Base-by-base conservation (phyloP, 2,113 vertebrate genomes). In the Platichthys flesus region DNA sequence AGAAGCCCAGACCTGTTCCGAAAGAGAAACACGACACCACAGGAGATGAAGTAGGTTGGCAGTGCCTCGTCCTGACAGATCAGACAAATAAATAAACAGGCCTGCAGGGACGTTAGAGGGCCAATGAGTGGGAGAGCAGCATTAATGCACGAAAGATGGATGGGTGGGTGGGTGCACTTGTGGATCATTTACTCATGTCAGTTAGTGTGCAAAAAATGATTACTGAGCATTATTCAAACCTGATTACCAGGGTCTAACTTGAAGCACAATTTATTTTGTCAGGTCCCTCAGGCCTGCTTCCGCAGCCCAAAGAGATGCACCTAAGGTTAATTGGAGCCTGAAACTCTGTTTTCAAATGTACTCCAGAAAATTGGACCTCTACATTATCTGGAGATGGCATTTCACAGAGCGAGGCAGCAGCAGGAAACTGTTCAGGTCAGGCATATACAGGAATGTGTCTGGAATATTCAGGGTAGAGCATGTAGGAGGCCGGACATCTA, bases 1-100 rank as follows among this genome's bases (percentile, higher is more conserved):
- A 85, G 88, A 83, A 67, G 88, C 84, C 72, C 66, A 71, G 79
- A 81, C 90, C 86, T 90, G 89, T 78, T 84, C 49, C 63, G 64
- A 63, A 26, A 59, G 64, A 86, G 76, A 79, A 71, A 85, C 66
- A 52, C 42, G 63, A 79, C 76, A 62, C 66, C 9, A 5, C 66
- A 70, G 74, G 66, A 72, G 61, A 79, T 63, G 23, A 72, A 71
- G 42, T 69, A 63, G 82, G 69, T 68, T 66, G 66, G 61, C 28
- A 57, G 60, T 9, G 2, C 37, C 37, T 69, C 69, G 54, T 81
- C 72, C 54, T 76, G 18, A 54, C 51, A 64, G 49, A 88, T 68
- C 69, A 74, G 57, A 69, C 71, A 65, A 79, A 80, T 84, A 79
- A 71, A 85, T 63, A 61, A 55, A 67, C 37, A 68, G 37, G 58